Conservation (phyloP, 1,140 invertebrate species). For the Dendroctonus valens region DNA sequence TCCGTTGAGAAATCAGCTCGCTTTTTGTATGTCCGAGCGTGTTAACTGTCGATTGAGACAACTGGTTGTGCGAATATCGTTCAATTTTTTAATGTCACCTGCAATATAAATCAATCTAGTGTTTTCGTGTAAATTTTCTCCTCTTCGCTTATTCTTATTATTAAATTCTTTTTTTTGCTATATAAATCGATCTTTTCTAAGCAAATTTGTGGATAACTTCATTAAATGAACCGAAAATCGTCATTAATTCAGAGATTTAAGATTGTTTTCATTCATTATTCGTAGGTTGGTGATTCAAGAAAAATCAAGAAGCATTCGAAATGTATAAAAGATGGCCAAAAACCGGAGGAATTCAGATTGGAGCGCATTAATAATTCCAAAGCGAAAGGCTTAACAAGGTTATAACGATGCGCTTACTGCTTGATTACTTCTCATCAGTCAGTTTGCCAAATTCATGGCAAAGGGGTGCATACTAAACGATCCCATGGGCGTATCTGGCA, state of each 20-base stretch:
- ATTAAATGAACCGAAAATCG: no score
- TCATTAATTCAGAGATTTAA: no score
- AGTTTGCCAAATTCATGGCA: conserved; percentile 12
- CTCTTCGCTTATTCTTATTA: no score
- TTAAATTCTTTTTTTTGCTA: no score
- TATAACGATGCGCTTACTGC: conserved; percentile 20
- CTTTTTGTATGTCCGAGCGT: neutral
- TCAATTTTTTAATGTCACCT: no score
- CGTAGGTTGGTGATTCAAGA: no score
- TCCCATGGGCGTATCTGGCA: neutral
- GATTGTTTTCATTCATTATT: no score
- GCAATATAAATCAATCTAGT: no score
- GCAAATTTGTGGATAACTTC: no score
- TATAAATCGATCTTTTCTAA: no score
- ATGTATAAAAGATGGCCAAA: neutral
- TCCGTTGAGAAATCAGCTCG: conserved; percentile 1
- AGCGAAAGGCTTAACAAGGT: conserved; percentile 18
- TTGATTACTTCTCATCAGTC: conserved; percentile 20
- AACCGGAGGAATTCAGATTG: conserved; percentile 3
- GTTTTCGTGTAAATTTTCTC: no score
- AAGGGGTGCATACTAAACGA: conserved; percentile 23
- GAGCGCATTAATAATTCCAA: conserved; percentile 11
- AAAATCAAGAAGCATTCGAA: neutral
- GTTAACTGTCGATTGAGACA: neutral
- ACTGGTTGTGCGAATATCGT: no score